Conservation (phyloP, 2,888 invertebrate species). For the Drosophila emarginata region DNA sequence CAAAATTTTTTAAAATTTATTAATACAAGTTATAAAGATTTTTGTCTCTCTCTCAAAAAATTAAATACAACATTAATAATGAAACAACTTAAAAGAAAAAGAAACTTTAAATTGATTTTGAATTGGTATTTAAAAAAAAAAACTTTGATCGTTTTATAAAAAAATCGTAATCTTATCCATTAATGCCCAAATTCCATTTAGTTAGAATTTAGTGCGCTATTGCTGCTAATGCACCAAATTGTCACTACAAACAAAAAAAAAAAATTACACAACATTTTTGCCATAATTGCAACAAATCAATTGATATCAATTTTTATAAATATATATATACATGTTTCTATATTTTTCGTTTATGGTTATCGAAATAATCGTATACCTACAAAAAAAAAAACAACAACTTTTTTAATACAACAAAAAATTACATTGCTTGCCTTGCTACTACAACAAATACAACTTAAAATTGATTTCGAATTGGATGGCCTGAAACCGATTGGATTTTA, state of each 20-base stretch:
- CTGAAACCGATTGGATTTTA: slow-evolving; percentile 41
- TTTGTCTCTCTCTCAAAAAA: no score
- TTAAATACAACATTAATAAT: no score
- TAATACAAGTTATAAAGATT: no score
- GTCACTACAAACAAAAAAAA: background rate
- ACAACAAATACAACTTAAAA: slow-evolving; percentile 50
- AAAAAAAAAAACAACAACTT: slow-evolving; percentile 30
- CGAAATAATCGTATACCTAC: slow-evolving; percentile 32
- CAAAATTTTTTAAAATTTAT: no score
- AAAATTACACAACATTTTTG: slow-evolving; percentile 35
- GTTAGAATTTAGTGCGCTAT: slow-evolving; percentile 33
- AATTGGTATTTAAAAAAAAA: no score
- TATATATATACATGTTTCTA: slow-evolving; percentile 30
- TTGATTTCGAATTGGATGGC: slow-evolving; percentile 45
- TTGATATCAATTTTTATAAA: slow-evolving; percentile 47
- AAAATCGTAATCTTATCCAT: slow-evolving; percentile 22
- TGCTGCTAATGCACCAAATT: slow-evolving; percentile 21
- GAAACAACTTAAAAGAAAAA: no score
- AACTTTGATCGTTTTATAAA: no score
- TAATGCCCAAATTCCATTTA: background rate
- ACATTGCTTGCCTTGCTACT: slow-evolving; percentile 66
- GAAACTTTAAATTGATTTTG: no score
- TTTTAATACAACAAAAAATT: slow-evolving; percentile 22
- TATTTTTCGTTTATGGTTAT: slow-evolving; percentile 55
- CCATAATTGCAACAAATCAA: slow-evolving; percentile 41